These are phyloP conservation scores for Gnathonemus longibarbis DNA, from an alignment of 2,113 vertebrate genomes.

Conservation along the genomic window DNA sequence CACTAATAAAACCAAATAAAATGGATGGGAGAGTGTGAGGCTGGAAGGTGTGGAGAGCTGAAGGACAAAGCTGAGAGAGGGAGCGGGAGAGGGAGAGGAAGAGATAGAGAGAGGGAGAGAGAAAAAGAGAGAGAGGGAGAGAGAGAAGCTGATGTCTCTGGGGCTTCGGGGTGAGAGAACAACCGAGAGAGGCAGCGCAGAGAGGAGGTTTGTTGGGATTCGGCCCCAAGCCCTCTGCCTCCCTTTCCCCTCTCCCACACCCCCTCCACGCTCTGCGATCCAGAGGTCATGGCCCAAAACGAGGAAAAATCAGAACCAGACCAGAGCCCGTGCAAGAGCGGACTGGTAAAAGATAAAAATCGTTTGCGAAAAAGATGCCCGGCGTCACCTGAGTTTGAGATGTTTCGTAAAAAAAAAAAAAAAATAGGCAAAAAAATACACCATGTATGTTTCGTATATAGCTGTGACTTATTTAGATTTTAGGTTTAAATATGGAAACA, in stretches of 20 bases:
- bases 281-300: not conserved
- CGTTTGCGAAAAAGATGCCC: not conserved
- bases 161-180: slow-evolving; percentile 20
- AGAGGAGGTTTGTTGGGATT: slow-evolving; percentile 5
- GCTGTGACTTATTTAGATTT: slow-evolving; percentile 4
- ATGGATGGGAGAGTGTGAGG: slow-evolving; percentile 45
- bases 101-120: slow-evolving; percentile 30
- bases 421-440: not conserved
- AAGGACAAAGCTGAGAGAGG: slow-evolving; percentile 58
- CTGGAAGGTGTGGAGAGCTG: slow-evolving; percentile 48
- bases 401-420: not conserved
- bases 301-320: not conserved
- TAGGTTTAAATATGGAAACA: not conserved
- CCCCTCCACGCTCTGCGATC: not conserved
- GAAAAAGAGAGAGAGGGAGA: slow-evolving; percentile 8
- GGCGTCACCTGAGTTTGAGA: not conserved
- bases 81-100: slow-evolving; percentile 24
- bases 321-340: not conserved
- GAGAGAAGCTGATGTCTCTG: slow-evolving; percentile 17
- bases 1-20: slow-evolving; percentile 32
- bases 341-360: not conserved
- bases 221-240: not conserved
- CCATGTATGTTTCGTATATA: not conserved
- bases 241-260: not conserved
- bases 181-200: slow-evolving; percentile 3